A percentile compares a stretch with the other conserved stretches of the same genome.
These are phyloP conservation scores for Pangasianodon hypophthalmus DNA, from an alignment of 2,113 vertebrate species.

Conservation along the genomic window DNA sequence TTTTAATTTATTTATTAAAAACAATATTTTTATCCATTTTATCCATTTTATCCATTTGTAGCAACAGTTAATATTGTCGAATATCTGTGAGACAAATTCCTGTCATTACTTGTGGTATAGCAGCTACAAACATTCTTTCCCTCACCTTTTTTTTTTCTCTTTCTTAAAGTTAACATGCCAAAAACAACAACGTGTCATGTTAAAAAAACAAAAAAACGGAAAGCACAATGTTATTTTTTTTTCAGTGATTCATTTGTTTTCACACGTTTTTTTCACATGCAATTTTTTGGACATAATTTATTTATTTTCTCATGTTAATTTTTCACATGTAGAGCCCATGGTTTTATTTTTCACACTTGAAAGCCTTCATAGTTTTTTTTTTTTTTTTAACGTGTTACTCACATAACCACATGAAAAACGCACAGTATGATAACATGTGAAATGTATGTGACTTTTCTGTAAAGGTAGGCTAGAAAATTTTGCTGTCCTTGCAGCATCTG, in stretches of 20 bases:
- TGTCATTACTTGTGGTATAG: too few species aligned
- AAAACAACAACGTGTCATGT: background rate
- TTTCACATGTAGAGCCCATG: background rate
- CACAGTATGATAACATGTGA: background rate
- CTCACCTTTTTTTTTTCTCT: too few species aligned
- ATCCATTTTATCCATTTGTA: too few species aligned
- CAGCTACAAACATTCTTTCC: too few species aligned
- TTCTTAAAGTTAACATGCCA: background rate
- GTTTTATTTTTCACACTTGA: background rate
- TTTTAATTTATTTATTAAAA: too few species aligned
- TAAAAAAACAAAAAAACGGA: background rate
- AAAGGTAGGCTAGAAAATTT: too few species aligned
- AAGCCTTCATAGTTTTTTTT: background rate
- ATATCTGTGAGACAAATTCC: too few species aligned
- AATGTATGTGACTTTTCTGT: too few species aligned
- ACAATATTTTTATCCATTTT: too few species aligned
- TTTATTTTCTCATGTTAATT: background rate
- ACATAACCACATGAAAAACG: background rate
- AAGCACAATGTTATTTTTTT: background rate
- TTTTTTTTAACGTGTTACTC: too few species aligned
- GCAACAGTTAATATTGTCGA: too few species aligned
- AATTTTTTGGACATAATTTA: background rate
- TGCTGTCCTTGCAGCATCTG: conserved; percentile 10
- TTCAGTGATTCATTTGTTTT: background rate
- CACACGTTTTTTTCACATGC: background rate